Percentiles rank a stretch among this genome's conserved stretches.
Evolutionary conservation across 2,797 vertebrate species (phyloP).

Genomic region (Zenarchopterus dispar): DNA sequence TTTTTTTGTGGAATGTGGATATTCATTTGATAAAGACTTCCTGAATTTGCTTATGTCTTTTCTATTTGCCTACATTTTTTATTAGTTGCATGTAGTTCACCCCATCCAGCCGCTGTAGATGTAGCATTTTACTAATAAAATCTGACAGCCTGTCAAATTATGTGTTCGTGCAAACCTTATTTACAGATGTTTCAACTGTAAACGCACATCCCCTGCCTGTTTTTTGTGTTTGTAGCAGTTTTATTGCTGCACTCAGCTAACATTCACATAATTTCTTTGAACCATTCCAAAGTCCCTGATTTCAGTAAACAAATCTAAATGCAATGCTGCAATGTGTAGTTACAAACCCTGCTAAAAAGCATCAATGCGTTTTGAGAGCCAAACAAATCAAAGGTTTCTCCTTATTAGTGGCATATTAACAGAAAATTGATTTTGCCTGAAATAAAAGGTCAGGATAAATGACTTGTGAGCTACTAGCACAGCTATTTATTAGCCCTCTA

Average conservation of each 20-base stretch:
- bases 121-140: no score
- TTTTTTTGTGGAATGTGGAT: no score
- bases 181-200: background rate
- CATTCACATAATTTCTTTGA: constrained; percentile 45
- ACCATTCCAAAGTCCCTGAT: constrained; percentile 53
- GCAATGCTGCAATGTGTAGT: constrained; percentile 21
- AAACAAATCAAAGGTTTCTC: constrained; percentile 74
- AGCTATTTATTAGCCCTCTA: constrained; percentile 75
- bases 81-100: no score
- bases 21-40: no score
- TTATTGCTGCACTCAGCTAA: constrained; percentile 33
- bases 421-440: constrained; percentile 80
- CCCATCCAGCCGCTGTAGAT: no score
- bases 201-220: constrained; percentile 8
- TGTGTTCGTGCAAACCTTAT: background rate
- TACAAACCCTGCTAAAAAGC: constrained; percentile 44
- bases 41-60: no score
- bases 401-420: constrained; percentile 79
- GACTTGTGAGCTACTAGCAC: constrained; percentile 71
- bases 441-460: constrained; percentile 86
- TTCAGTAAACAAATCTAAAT: constrained; percentile 59
- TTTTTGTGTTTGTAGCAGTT: constrained; percentile 23
- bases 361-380: constrained; percentile 58
- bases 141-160: background rate
- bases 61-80: no score